phyloP scores from a whole-genome alignment of 2,113 vertebrate species.

The Holacanthus passer region DNA sequence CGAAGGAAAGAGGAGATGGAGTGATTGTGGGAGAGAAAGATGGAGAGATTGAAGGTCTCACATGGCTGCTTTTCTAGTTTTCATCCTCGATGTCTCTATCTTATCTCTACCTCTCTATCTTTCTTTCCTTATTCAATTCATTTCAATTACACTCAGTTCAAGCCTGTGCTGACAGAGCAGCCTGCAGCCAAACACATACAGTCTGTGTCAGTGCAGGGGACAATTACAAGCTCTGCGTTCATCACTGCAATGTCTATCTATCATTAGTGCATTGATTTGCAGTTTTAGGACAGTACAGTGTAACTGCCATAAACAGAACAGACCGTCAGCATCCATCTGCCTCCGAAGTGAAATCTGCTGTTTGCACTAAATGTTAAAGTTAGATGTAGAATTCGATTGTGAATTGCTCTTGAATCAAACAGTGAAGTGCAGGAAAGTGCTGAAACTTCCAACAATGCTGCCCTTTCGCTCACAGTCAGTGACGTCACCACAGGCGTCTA shows the following conservation, averaged over 20 bases:
- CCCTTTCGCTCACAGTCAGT: not conserved
- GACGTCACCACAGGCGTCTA: slow-evolving; percentile 26
- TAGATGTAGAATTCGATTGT: no score
- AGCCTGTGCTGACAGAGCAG: slow-evolving; percentile 22
- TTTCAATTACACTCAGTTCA: slow-evolving; percentile 48
- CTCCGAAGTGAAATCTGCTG: no score
- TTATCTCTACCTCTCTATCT: slow-evolving; percentile 43
- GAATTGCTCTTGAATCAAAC: no score
- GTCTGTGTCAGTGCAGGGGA: slow-evolving; percentile 14
- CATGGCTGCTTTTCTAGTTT: slow-evolving; percentile 38
- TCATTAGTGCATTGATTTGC: not conserved
- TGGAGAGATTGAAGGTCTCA: slow-evolving; percentile 57
- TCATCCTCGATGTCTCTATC: slow-evolving; percentile 48
- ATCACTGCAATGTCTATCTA: not conserved
- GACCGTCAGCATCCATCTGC: no score
- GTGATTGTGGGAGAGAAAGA: slow-evolving; percentile 35
- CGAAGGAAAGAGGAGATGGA: slow-evolving; percentile 39
- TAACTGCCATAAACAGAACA: no score
- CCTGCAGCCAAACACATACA: not conserved
- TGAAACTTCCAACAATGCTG: no score
- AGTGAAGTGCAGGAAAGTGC: no score
- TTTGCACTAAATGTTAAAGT: no score
- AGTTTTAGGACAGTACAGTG: no score
- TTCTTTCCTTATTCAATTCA: slow-evolving; percentile 50
- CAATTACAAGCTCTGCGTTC: not conserved